phyloP scores from a whole-genome alignment of 2,113 vertebrate genomes.

The Embiotoca jacksoni region DNA sequence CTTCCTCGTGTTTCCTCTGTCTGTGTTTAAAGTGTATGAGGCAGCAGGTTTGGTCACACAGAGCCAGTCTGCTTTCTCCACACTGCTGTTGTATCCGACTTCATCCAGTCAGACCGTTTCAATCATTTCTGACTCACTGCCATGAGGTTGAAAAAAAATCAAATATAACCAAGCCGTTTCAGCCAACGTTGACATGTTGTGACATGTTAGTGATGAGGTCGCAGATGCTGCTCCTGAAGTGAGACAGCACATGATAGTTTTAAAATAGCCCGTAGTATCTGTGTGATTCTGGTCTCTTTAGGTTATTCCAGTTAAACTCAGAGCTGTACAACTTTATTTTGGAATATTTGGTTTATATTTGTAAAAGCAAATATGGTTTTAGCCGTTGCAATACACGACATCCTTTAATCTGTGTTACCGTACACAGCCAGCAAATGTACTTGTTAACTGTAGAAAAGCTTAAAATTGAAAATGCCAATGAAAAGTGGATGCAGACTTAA shows the following conservation, averaged over 20 bases:
- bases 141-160: background rate
- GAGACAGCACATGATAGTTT: conserved; percentile 43
- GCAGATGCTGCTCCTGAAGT: conserved; percentile 14
- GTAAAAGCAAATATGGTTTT: too few species aligned
- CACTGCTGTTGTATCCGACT: background rate
- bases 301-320: conserved; percentile 12
- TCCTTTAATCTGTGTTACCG: background rate
- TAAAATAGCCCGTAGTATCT: conserved; percentile 26
- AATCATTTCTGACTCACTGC: conserved; percentile 21
- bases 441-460: conserved; percentile 3
- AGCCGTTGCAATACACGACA: background rate
- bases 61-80: background rate
- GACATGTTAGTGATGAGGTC: conserved; percentile 1
- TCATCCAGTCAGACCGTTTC: background rate
- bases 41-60: conserved; percentile 37
- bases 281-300: background rate
- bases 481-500: background rate
- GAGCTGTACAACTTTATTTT: background rate
- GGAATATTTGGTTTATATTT: too few species aligned
- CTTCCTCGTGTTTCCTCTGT: background rate
- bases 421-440: background rate
- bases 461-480: background rate
- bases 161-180: background rate
- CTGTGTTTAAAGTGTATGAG: background rate
- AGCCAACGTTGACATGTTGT: conserved; percentile 35